Evolutionary conservation across 1,140 invertebrate genomes (phyloP).

Genomic region (Drosophila dunni): DNA sequence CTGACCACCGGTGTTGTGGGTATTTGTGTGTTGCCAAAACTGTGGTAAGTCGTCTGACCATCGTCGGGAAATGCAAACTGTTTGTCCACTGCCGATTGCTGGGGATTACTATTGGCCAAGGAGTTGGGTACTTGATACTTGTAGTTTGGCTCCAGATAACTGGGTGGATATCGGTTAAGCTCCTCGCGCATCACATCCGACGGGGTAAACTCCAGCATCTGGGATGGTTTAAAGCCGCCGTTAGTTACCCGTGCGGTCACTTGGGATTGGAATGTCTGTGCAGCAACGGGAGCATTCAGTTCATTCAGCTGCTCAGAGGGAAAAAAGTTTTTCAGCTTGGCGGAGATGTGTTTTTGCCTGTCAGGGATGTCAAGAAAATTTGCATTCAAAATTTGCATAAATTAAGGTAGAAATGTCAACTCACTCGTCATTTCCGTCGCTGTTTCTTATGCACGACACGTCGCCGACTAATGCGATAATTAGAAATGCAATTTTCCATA

Average conservation of each 20-base stretch:
- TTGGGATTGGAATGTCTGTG: constrained; percentile 11
- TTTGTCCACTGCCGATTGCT: constrained; percentile 58
- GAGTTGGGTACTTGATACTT: constrained; percentile 61
- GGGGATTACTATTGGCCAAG: constrained; percentile 22
- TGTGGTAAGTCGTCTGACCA: constrained; percentile 35
- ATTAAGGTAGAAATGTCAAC: constrained; percentile 54
- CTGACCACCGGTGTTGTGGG: constrained; percentile 75
- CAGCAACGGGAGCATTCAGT: background rate
- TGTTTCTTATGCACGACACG: constrained; percentile 83
- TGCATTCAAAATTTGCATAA: constrained; percentile 67
- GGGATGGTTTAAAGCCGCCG: constrained; percentile 68
- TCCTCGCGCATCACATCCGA: constrained; percentile 66
- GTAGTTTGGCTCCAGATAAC: constrained; percentile 70
- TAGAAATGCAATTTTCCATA: constrained; percentile 83
- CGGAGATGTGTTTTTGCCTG: constrained; percentile 57
- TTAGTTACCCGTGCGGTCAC: constrained; percentile 56
- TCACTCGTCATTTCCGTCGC: constrained; percentile 63
- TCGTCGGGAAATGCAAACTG: constrained; percentile 67
- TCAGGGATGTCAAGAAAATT: background rate
- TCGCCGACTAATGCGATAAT: constrained; percentile 81
- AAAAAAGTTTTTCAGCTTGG: constrained; percentile 73
- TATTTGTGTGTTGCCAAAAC: constrained; percentile 47
- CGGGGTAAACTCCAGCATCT: constrained; percentile 75
- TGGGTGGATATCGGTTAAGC: constrained; percentile 68
- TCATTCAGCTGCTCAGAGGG: constrained; percentile 58